Evolutionary conservation across 2,888 invertebrate species (phyloP), one percentile per base, ranked within the genome.

Genomic region (Phorcus lineatus): DNA sequence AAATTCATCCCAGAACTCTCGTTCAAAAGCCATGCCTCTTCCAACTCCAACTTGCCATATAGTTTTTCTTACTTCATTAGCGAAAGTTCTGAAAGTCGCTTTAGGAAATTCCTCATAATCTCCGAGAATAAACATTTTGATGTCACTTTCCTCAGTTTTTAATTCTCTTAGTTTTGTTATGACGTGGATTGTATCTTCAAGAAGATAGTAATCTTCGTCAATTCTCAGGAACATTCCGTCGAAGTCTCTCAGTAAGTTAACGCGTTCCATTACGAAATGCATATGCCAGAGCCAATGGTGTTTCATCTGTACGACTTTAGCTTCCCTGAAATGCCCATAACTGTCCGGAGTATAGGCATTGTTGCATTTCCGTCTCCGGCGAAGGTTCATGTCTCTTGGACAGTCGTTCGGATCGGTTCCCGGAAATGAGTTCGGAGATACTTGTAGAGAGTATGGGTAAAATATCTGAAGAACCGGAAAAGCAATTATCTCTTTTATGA

Each of bases 201-300:
- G 31, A 7, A 79, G 28, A 24, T 79, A 79, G 55, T 79, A 79
- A 47, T 79, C 79, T 36, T 79, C 57, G 28, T 79, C 79, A 24
- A 79, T 36, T 28, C 79, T 17, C 16, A 79, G 74, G 9, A 79
- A 28, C 9, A 40, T 47, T 16, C 79, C 79, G 52, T 74, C 19
- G 13, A 74, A 79, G 17, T 57, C 19, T 24, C 54, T 31, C 6
- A 79, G 40, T 11, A 74, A n/a, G 17, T 40, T 22, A 4, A 79
- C 47, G 16, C 55, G 9, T 9, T 79, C 66, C 28, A 79, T 70
- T 4, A 74, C 79, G 55, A 40, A 79, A 22, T 79, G 36, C 40
- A 79, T 53, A 40, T 79, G 70, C 79, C 79, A 79, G 19, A 74
- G 11, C 79, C 79, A 79, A 36, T 79, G 79, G 52, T 79, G 79